Percentiles rank a stretch among this genome's conserved stretches.
Conservation (phyloP, 2,797 vertebrate genomes). For the Microctenopoma stevenorrisi region DNA sequence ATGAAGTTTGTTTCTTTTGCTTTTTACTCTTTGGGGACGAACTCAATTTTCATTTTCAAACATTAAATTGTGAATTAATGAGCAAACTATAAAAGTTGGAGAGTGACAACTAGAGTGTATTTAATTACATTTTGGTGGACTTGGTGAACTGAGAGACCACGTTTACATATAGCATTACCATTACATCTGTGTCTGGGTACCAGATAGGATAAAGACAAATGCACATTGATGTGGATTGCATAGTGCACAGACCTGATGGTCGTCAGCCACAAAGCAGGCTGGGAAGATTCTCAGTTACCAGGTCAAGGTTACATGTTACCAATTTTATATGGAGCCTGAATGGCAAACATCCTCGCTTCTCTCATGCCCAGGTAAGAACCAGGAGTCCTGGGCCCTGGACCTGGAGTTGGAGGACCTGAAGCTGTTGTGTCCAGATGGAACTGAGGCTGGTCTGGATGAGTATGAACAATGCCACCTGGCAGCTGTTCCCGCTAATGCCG, state of each 20-base stretch:
- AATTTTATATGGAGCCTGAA: background rate
- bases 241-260: too few species aligned
- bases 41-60: background rate
- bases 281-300: too few species aligned
- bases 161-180: too few species aligned
- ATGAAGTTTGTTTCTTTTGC: constrained; percentile 13
- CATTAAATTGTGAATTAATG: background rate
- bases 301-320: too few species aligned
- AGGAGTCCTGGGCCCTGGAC: constrained; percentile 87
- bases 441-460: constrained; percentile 74
- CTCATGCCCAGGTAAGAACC: constrained; percentile 79
- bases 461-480: constrained; percentile 82
- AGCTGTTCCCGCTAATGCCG: constrained; percentile 81
- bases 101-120: too few species aligned
- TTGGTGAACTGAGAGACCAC: too few species aligned
- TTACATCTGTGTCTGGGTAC: too few species aligned
- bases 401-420: constrained; percentile 87
- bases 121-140: too few species aligned
- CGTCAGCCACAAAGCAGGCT: too few species aligned
- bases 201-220: background rate
- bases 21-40: background rate
- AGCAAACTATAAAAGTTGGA: background rate
- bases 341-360: background rate
- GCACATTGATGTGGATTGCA: too few species aligned
- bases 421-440: constrained; percentile 85